Base-by-base conservation (phyloP, 2,113 vertebrate species). In the Nerophis lumbriciformis region DNA sequence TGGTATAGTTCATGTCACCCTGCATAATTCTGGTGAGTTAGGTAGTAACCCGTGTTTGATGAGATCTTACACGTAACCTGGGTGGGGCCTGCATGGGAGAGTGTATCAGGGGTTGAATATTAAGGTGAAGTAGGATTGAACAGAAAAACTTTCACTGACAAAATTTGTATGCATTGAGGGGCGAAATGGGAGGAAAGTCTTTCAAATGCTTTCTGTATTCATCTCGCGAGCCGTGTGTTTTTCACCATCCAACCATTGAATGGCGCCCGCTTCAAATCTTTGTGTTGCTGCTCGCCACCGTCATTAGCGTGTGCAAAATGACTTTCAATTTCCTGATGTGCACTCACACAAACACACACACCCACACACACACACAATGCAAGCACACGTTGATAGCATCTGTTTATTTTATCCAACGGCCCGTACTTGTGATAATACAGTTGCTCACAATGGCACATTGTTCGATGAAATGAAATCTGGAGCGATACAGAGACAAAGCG, bases 161-260 rank as follows among this genome's bases (percentile, higher is more conserved):
- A 11, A 9, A 81, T 86, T 76, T 85, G 81, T 80, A 86, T 83
- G 85, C 83, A 64, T 75, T 68, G 63, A 71, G 72, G 75, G 76
- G 71, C 64, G 61, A 63, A 63, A 53, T 21, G 42, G 67, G 71
- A 72, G 54, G 78, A 83, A 79, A 63, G 69, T 59, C 72, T 79
- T 80, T 78, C 70, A 81, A 72, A 77, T 65, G 61, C 53, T 35
- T 71, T 84, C 66, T 75, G 76, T 71, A 84, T 88, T 88, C 83
- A 79, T 79, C 73, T 66, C 44, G 64, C n/a, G 54, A 67, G 63
- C 39, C 13, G 49, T 78, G 65, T 72, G 70, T 77, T 57, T 82
- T 82, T 71, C 77, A 72, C 73, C 56, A 69, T 50, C 69, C 72
- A 82, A 71, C 71, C 63, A 64, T 54, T 77, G 55, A 83, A 76